Evolutionary conservation across 2,888 invertebrate genomes (phyloP), one percentile per base, ranked within the genome.

Genomic region (Steinernema carpocapsae): DNA sequence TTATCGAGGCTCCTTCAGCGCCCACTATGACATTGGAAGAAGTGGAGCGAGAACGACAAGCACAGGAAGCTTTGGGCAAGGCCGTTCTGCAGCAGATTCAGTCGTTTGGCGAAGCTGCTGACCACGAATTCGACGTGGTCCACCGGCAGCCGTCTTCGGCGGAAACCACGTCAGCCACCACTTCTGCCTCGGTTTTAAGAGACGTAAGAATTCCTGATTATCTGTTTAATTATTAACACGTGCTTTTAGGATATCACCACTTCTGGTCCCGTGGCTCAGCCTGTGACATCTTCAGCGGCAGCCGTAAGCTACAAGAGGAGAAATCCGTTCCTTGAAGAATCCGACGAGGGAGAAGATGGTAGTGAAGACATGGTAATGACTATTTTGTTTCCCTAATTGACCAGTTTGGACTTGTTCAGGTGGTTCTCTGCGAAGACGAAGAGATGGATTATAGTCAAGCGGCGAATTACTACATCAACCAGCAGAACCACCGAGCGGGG

Each of bases 91-190:
- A 79, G 24, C 83, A 83, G 76, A 85, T 86, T 48, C 84, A 85
- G 73, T 84, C 86, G 22, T 87, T 86, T 46, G 86, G 86, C n/a
- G 86, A 83, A 73, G 81, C 83, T 7, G 86, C 86, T 10, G 83
- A 86, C 73, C 86, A 86, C 73, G 86, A 86, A 72, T 86, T 86
- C 73, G 86, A 86, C 76, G 37, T 37, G 37, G 86, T 86, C 7
- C 83, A 84, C 14, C 42, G 71, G 26, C 71, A 48, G 71, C 10
- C 37, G 3, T 17, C 14, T 10, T 52, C 71, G 24, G 37, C 52
- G 17, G 72, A 14, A 46, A 22, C 42, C 10, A 70, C 71, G 29
- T 70, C 56, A 12, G 22, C 71, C 22, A 26, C 76, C 12, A 37
- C 71, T 26, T 26, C 22, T n/a, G 3, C 48, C 17, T 37, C 37